Conservation (phyloP, 2,113 vertebrate species). For the Apodemus sylvaticus region DNA sequence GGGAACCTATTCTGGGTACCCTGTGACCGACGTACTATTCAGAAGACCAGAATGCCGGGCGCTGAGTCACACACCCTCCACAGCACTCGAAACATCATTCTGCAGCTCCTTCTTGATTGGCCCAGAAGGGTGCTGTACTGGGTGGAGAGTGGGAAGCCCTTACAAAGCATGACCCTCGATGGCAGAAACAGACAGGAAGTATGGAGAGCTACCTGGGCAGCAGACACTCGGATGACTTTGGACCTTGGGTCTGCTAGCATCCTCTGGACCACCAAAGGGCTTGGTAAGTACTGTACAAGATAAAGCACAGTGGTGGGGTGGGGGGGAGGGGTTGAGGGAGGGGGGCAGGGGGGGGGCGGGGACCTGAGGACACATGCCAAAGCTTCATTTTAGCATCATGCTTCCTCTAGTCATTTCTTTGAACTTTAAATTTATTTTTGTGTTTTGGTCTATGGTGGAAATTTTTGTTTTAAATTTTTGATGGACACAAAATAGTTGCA, state of each 20-base stretch:
- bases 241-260: slow-evolving; percentile 88
- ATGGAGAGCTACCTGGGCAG: slow-evolving; percentile 83
- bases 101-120: slow-evolving; percentile 90
- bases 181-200: slow-evolving; percentile 82
- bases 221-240: slow-evolving; percentile 79
- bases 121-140: slow-evolving; percentile 86
- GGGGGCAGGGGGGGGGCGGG: neutral
- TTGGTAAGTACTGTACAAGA: slow-evolving; percentile 79
- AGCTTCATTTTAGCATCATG: neutral
- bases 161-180: slow-evolving; percentile 86
- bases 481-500: neutral
- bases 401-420: neutral
- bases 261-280: slow-evolving; percentile 87
- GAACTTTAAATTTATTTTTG: neutral
- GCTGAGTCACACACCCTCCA: slow-evolving; percentile 82
- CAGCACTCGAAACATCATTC: slow-evolving; percentile 81
- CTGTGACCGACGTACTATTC: slow-evolving; percentile 87
- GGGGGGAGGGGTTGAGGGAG: neutral
- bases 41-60: slow-evolving; percentile 73
- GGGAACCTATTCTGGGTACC: slow-evolving; percentile 91
- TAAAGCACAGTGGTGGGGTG: neutral
- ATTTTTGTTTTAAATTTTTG: neutral
- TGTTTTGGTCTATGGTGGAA: neutral
- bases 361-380: neutral
- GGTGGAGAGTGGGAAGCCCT: slow-evolving; percentile 84